phyloP scores from a whole-genome alignment of 2,888 invertebrate species.

The Dendrolimus houi region DNA sequence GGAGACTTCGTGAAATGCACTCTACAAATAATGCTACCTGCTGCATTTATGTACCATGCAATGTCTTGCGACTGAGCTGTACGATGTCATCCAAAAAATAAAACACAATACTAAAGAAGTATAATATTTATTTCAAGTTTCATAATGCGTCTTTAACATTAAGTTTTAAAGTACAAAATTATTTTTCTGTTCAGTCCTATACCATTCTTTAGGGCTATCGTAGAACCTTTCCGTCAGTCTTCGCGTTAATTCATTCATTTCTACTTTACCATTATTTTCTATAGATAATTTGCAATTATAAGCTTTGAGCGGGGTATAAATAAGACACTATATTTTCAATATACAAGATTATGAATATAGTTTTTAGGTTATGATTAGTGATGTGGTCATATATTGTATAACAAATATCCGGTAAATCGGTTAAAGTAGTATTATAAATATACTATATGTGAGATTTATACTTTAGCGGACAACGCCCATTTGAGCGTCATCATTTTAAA shows the following conservation, averaged over 20 bases:
- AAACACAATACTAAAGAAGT: slow-evolving; percentile 19
- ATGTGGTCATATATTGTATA: not conserved
- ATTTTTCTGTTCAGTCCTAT: slow-evolving; percentile 16
- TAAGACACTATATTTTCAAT: not conserved
- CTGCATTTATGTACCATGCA: not conserved
- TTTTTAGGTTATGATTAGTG: not conserved
- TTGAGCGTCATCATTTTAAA: not conserved
- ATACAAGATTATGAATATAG: not conserved
- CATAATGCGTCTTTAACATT: slow-evolving; percentile 41
- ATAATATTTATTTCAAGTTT: slow-evolving; percentile 54
- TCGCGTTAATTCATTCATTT: slow-evolving; percentile 4
- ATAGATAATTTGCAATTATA: not conserved
- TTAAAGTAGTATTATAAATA: not conserved
- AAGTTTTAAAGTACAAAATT: slow-evolving; percentile 42
- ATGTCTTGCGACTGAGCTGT: not conserved
- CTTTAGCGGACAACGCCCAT: not conserved
- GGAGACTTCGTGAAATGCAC: not conserved
- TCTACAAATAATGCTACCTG: not conserved
- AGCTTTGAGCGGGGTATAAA: not conserved
- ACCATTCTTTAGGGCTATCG: slow-evolving; percentile 3
- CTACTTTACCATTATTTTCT: not conserved
- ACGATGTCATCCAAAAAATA: not conserved
- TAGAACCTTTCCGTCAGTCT: slow-evolving; percentile 20
- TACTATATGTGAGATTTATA: not conserved
- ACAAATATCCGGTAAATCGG: not conserved